These are phyloP conservation scores for Pipra filicauda DNA, from an alignment of 2,113 vertebrate genomes.

Conservation along the genomic window DNA sequence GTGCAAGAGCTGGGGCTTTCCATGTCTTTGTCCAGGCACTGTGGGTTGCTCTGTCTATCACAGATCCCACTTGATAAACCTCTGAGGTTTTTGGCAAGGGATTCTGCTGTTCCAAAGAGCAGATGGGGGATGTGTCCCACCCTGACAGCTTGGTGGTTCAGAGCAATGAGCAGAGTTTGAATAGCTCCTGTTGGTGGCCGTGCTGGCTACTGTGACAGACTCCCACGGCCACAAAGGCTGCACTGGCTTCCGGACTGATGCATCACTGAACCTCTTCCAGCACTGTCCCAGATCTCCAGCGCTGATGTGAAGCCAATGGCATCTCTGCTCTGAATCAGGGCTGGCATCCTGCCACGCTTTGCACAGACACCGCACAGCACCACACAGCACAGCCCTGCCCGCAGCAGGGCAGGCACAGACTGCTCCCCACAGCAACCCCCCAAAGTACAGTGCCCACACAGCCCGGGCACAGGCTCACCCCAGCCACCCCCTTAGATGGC, in stretches of 20 bases:
- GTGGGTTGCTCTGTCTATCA: not conserved
- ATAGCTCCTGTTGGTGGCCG: not conserved
- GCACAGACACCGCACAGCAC: not conserved
- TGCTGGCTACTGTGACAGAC: not conserved
- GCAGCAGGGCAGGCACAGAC: not conserved
- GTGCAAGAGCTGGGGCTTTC: not conserved
- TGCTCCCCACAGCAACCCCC: not conserved
- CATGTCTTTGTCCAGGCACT: not conserved
- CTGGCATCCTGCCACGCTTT: not conserved
- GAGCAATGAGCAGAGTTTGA: not conserved
- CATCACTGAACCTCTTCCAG: slow-evolving; percentile 40
- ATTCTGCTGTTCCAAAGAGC: not conserved
- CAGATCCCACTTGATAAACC: not conserved
- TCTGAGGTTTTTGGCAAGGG: not conserved
- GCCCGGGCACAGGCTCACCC: not conserved
- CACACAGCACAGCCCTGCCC: not conserved
- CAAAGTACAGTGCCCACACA: rapidly evolving
- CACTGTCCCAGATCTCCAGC: slow-evolving; percentile 14
- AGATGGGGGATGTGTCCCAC: not conserved
- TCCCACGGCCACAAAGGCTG: slow-evolving; percentile 29
- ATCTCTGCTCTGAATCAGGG: slow-evolving; percentile 41
- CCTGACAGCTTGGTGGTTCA: not conserved
- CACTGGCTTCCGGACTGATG: not conserved
- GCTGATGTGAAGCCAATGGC: slow-evolving; percentile 52
- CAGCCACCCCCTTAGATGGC: not conserved